Conservation (phyloP, 2,797 vertebrate genomes). For the Bradypus variegatus region DNA sequence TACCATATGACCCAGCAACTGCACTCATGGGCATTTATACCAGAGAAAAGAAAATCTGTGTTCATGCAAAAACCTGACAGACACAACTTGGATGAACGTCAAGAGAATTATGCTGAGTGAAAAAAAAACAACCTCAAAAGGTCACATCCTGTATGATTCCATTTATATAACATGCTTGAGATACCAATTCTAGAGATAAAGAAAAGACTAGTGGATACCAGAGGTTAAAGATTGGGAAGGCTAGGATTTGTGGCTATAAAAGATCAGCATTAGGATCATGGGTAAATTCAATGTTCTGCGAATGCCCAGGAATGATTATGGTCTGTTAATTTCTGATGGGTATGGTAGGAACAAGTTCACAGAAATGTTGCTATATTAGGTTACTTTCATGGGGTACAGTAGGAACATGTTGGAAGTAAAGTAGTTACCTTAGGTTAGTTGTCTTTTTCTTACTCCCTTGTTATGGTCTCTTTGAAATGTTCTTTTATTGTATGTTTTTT, state of each 20-base stretch:
- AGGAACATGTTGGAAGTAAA: too few relatives aligned
- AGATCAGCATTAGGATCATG: not conserved
- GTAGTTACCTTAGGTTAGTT: too few relatives aligned
- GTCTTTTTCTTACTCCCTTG: too few relatives aligned
- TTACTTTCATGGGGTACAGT: too few relatives aligned
- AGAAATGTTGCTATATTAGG: too few relatives aligned
- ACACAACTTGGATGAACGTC: not conserved
- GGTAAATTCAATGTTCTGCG: too few relatives aligned
- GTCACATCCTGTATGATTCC: not conserved
- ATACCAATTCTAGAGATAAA: not conserved
- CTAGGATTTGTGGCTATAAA: not conserved
- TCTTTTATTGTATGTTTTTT: too few relatives aligned
- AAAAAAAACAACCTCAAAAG: not conserved
- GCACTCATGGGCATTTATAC: not conserved
- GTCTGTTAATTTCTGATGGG: too few relatives aligned
- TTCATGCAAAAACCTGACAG: not conserved
- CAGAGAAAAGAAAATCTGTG: not conserved
- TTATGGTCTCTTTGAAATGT: too few relatives aligned
- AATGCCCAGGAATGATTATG: too few relatives aligned
- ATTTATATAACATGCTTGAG: not conserved
- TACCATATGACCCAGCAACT: not conserved
- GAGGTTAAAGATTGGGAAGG: not conserved
- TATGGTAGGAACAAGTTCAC: too few relatives aligned
- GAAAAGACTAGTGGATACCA: not conserved
- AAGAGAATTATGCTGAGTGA: not conserved